These are phyloP conservation scores for Lamprotornis superbus DNA, from an alignment of 2,113 vertebrate genomes.

Conservation along the genomic window DNA sequence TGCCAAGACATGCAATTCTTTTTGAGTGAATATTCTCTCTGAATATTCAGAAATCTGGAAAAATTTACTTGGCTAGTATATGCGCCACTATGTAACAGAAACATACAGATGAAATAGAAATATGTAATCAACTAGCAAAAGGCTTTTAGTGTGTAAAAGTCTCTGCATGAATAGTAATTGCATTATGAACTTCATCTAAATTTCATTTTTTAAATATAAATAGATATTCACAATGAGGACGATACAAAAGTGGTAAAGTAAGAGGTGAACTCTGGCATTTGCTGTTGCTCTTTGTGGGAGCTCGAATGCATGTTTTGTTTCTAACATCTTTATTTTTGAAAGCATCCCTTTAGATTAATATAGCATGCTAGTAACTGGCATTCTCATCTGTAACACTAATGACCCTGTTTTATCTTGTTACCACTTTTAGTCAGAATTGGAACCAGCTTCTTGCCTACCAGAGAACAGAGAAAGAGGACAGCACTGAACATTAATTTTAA, in stretches of 20 bases:
- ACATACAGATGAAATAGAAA: not conserved
- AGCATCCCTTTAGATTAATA: not conserved
- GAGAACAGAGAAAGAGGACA: not conserved
- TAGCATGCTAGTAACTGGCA: not conserved
- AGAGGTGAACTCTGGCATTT: not conserved
- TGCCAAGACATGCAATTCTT: not conserved
- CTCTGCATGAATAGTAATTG: not conserved
- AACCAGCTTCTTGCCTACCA: not conserved
- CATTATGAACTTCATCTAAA: not conserved
- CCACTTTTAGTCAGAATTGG: not conserved
- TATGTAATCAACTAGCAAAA: not conserved
- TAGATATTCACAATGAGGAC: not conserved
- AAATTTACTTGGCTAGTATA: not conserved
- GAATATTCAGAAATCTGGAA: not conserved
- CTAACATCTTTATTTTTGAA: not conserved
- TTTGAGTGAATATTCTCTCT: not conserved
- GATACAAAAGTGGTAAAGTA: not conserved
- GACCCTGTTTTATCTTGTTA: not conserved
- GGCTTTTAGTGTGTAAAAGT: not conserved
- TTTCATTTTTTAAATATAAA: not conserved
- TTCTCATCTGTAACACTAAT: not conserved
- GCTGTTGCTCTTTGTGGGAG: not conserved
- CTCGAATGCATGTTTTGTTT: not conserved
- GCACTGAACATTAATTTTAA: not conserved
- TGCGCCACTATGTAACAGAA: not conserved